A percentile compares a stretch with the other conserved stretches of the same genome.
Evolutionary conservation across 2,797 vertebrate genomes (phyloP).

Genomic region (Dermochelys coriacea): DNA sequence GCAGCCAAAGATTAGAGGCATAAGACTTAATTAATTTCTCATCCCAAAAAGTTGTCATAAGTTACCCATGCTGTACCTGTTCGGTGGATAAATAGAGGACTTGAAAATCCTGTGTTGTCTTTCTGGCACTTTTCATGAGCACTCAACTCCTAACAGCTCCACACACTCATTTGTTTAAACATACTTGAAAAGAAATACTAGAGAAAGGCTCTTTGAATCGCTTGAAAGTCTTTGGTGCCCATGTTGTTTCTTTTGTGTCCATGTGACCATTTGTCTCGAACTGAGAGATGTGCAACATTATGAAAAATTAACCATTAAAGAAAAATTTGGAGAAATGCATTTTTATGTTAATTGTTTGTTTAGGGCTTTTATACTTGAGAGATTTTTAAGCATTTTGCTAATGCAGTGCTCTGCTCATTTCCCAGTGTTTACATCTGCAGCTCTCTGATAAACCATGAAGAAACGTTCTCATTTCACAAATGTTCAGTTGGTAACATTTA

Average conservation of each 20-base stretch:
- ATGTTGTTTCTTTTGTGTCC: background rate
- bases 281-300: background rate
- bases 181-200: background rate
- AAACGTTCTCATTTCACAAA: background rate
- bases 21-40: background rate
- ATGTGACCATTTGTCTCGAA: background rate
- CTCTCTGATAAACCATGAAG: constrained; percentile 25
- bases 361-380: background rate
- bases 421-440: background rate
- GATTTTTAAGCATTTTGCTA: background rate
- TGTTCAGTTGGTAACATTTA: background rate
- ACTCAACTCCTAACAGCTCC: background rate
- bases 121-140: background rate
- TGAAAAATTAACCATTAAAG: background rate
- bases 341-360: background rate
- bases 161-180: background rate
- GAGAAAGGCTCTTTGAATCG: background rate
- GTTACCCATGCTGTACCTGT: background rate
- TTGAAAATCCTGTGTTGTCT: background rate
- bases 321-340: background rate
- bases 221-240: background rate
- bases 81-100: background rate
- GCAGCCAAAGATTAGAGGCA: background rate
- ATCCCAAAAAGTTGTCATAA: background rate
- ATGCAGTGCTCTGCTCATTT: background rate